Base-by-base conservation (phyloP, 2,797 vertebrate species). In the Melanotaenia nigrans region DNA sequence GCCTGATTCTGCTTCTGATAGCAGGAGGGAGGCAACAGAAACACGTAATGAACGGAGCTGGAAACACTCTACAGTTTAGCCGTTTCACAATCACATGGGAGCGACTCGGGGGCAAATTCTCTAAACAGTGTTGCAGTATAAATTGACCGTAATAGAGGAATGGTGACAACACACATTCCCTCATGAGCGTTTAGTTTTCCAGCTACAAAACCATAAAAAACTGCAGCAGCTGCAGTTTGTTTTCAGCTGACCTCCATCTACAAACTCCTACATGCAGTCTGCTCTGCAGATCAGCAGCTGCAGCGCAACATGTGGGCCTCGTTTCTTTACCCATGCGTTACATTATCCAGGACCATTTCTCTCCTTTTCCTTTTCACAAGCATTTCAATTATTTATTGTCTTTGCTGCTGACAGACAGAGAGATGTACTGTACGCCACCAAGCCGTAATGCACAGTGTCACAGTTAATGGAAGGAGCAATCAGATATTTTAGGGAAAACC, bases 391-490 rank as follows among this genome's bases (percentile, higher is more conserved):
- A 87, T 83, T 86, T 82, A 83, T 78, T 73, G 55, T 77, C 57
- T 71, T 68, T 65, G 68, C 65, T 30, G 22, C 56, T 47, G 63
- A 70, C 68, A 64, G 61, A 74, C 64, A 62, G 55, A 66, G 55
- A 66, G 68, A 80, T 61, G 81, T 49, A 49, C 68, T 79, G 75
- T 30, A 30, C 81, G 63, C 61, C 30, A 30, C 30, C 30, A 30
- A 85, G 79, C 75, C 71, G 75, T 75, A 83, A 87, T 81, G 84
- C 83, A 83, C 82, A 82, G 86, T 89, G 83, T 90, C 87, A 90
- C 70, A 77, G 78, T 64, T 81, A 90, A 91, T 89, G 82, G 82
- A 91, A 84, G 79, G 69, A 85, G 86, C 85, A 85, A 90, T 90
- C 81, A 90, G 84, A 87, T 75, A 88, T 87, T 87, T 86, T 75